These are phyloP conservation scores for Halcyon smyrnensis DNA, from an alignment of 2,797 vertebrate species.

Conservation along the genomic window DNA sequence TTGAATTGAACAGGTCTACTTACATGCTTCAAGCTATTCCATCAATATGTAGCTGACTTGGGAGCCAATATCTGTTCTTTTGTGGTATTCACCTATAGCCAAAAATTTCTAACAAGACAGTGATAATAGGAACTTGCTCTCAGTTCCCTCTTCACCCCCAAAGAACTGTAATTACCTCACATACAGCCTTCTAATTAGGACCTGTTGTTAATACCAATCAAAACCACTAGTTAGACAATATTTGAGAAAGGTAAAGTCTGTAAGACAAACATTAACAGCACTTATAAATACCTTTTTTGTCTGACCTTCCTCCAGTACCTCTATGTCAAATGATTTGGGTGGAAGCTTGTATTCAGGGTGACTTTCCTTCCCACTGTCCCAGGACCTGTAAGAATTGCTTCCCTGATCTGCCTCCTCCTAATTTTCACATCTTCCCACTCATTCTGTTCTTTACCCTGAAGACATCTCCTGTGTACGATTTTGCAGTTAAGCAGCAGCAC, in stretches of 20 bases:
- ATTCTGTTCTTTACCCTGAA: not conserved
- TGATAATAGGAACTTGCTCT: not conserved
- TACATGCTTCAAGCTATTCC: not conserved
- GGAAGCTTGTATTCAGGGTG: fast-evolving
- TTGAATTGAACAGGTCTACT: not conserved
- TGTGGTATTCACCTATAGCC: not conserved
- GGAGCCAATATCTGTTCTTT: not conserved
- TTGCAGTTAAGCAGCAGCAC: not conserved
- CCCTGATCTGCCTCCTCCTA: not conserved
- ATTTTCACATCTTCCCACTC: not conserved
- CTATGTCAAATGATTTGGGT: not conserved
- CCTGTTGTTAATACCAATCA: not conserved
- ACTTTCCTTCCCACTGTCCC: not conserved
- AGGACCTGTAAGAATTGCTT: not conserved
- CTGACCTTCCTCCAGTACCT: not conserved
- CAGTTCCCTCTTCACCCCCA: not conserved
- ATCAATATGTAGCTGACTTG: not conserved
- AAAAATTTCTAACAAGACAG: not conserved
- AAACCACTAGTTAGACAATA: not conserved
- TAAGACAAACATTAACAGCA: not conserved
- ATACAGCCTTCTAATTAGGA: not conserved
- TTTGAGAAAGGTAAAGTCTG: not conserved
- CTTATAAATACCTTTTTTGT: not conserved
- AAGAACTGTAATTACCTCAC: not conserved
- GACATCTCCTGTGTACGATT: not conserved